A percentile compares a stretch with the other conserved stretches of the same genome.
phyloP scores from a whole-genome alignment of 2,888 invertebrate genomes.

The Copidosoma aretas region DNA sequence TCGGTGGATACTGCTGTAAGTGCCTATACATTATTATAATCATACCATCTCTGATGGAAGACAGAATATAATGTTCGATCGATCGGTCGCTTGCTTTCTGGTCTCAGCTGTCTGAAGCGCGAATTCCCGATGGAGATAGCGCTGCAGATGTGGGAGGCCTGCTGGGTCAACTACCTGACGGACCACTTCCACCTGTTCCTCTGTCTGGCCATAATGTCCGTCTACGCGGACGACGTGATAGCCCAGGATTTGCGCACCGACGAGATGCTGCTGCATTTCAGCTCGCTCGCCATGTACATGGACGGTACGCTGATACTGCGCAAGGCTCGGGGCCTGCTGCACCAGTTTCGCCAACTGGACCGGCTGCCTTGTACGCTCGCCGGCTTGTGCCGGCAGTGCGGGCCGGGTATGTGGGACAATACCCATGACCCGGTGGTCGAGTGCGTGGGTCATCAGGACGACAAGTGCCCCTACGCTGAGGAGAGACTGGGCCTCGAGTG shows the following conservation, averaged over 20 bases:
- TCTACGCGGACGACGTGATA: slow-evolving; percentile 92
- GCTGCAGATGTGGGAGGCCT: slow-evolving; percentile 93
- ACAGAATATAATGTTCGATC: too few relatives aligned
- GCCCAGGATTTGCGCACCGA: slow-evolving; percentile 91
- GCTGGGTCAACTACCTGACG: slow-evolving; percentile 96
- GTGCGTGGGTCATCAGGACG: slow-evolving; percentile 75
- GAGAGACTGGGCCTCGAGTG: slow-evolving; percentile 31
- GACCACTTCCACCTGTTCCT: slow-evolving; percentile 96
- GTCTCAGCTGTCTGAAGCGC: slow-evolving; percentile 83
- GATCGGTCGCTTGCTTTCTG: too few relatives aligned
- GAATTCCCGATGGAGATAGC: slow-evolving; percentile 91
- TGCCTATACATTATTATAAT: too few relatives aligned
- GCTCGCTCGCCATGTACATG: slow-evolving; percentile 97
- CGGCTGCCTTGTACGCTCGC: slow-evolving; percentile 89
- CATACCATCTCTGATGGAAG: too few relatives aligned
- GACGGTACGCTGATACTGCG: slow-evolving; percentile 87
- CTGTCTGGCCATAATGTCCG: slow-evolving; percentile 89
- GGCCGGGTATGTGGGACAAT: slow-evolving; percentile 95
- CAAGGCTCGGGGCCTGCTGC: slow-evolving; percentile 89
- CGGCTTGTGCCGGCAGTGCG: slow-evolving; percentile 86
- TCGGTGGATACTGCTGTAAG: slow-evolving; percentile 90
- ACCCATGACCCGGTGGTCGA: slow-evolving; percentile 87
- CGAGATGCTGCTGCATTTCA: slow-evolving; percentile 94
- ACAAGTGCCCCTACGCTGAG: slow-evolving; percentile 62
- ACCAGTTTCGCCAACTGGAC: slow-evolving; percentile 87